Percentiles rank a stretch among this genome's conserved stretches.
These are phyloP conservation scores for Frankliniella fusca DNA, from an alignment of 2,888 invertebrate genomes.

Conservation along the genomic window DNA sequence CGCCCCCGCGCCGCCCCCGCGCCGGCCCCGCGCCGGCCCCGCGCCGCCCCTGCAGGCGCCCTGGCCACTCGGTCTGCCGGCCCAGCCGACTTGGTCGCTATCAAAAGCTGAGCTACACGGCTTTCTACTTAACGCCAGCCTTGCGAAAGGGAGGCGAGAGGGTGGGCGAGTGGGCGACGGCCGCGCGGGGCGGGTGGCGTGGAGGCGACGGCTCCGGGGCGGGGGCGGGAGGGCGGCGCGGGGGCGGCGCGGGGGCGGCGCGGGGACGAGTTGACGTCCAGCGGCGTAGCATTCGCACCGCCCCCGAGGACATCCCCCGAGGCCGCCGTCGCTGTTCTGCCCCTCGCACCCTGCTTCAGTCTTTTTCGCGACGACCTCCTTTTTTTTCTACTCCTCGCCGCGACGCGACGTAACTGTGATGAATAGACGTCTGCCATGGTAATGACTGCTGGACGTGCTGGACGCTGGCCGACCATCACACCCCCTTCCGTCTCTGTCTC, in stretches of 20 bases:
- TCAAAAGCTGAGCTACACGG: slow-evolving; percentile 24
- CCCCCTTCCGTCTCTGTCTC: too few relatives aligned
- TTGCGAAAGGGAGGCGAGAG: slow-evolving; percentile 2
- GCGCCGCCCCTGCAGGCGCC: not conserved
- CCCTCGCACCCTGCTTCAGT: too few relatives aligned
- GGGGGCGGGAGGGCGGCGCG: not conserved
- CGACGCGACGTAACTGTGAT: too few relatives aligned
- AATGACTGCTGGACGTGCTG: too few relatives aligned
- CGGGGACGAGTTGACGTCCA: not conserved
- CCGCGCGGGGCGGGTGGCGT: not conserved
- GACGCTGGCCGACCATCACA: too few relatives aligned
- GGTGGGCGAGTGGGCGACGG: not conserved
- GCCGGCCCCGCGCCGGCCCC: not conserved
- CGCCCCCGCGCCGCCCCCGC: not conserved
- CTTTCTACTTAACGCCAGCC: slow-evolving; percentile 24
- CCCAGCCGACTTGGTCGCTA: slow-evolving; percentile 12
- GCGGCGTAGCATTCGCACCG: not conserved
- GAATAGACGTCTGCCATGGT: too few relatives aligned
- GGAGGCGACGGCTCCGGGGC: not conserved
- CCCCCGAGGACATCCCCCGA: too few relatives aligned
- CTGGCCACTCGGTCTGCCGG: not conserved
- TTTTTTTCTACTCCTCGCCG: too few relatives aligned
- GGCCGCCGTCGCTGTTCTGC: not conserved
- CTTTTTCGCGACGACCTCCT: too few relatives aligned
- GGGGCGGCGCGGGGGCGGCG: too few relatives aligned